These are phyloP conservation scores for Pilophorus perplexus DNA, from an alignment of 2,888 invertebrate genomes.

Conservation along the genomic window DNA sequence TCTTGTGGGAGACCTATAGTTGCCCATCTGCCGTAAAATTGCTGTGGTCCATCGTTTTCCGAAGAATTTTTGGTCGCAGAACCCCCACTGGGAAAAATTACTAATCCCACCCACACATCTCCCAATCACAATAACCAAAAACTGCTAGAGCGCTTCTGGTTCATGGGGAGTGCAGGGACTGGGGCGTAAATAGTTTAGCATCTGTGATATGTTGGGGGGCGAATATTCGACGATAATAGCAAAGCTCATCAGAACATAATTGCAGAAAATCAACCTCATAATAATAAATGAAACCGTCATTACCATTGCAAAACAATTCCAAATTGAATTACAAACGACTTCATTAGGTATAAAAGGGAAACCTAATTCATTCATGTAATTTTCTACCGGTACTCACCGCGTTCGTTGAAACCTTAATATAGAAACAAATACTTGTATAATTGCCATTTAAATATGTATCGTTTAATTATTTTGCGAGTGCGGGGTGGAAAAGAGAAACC, in stretches of 20 bases:
- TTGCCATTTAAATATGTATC: constrained; percentile 30
- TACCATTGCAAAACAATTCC: neutral
- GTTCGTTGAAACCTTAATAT: constrained; percentile 22
- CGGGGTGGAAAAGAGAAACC: too few relatives aligned
- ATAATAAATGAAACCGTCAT: neutral
- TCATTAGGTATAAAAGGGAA: neutral
- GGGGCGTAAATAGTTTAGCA: too few relatives aligned
- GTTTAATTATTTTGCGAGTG: constrained; percentile 21
- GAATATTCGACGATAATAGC: neutral
- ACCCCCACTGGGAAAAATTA: too few relatives aligned
- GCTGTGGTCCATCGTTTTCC: too few relatives aligned
- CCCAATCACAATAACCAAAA: too few relatives aligned
- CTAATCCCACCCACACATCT: too few relatives aligned
- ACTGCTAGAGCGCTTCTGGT: too few relatives aligned
- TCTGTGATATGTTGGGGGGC: too few relatives aligned
- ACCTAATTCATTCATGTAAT: constrained; percentile 22
- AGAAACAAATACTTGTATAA: constrained; percentile 21
- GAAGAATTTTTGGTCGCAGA: too few relatives aligned
- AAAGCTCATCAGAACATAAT: neutral
- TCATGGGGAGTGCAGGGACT: too few relatives aligned
- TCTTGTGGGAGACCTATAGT: too few relatives aligned
- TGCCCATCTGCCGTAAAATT: too few relatives aligned
- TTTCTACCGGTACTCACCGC: neutral
- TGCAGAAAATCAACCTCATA: constrained; percentile 1
- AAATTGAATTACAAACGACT: constrained; percentile 13